Base-by-base conservation (phyloP, 2,888 invertebrate species). In the Sylvicola cinctus region DNA sequence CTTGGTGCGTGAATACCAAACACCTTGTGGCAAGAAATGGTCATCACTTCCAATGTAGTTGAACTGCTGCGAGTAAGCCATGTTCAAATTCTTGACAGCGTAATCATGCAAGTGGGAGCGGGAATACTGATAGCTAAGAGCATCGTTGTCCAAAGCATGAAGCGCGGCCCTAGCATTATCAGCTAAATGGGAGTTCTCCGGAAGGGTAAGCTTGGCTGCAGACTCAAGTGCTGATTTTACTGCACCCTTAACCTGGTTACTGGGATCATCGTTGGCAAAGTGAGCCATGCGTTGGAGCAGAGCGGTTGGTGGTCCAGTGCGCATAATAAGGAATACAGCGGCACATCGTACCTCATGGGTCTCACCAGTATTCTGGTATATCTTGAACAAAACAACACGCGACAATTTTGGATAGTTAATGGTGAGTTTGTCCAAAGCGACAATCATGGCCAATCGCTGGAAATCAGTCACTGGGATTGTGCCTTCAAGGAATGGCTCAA, bases 221-320 rank as follows among this genome's bases (percentile, higher is more conserved):
- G 58, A 54, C 47, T 62, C 50, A 38, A 79, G 72, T n/a, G 60
- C 57, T 16, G 68, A 63, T 46, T 70, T 71, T 6, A 77, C 65
- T n/a, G 64, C 68, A 36, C 73, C 61, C 40, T 70, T 70, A 1
- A 79, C 74, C 30, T 74, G 65, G 33, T 64, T 54, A 47, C 65
- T 69, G 13, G 59, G 58, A 45, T 79, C 78, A 32, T 60, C 51
- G 41, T 73, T 63, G 6, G 75, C 76, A 56, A 67, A 67, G 45
- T 66, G 60, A 15, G 78, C 78, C 69, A 79, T 74, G 17, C 67
- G 61, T 54, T 73, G 70, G 46, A 78, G 65, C 65, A 76, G 69
- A 11, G 58, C 57, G 14, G 61, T 52, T 7, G 70, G 63, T 20
- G 77, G 77, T 28, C 60, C 56, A 11, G 68, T 61, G 43, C 57